A percentile compares a stretch with the other conserved stretches of the same genome.
phyloP scores from a whole-genome alignment of 2,797 vertebrate species.

The Dipus sagitta region DNA sequence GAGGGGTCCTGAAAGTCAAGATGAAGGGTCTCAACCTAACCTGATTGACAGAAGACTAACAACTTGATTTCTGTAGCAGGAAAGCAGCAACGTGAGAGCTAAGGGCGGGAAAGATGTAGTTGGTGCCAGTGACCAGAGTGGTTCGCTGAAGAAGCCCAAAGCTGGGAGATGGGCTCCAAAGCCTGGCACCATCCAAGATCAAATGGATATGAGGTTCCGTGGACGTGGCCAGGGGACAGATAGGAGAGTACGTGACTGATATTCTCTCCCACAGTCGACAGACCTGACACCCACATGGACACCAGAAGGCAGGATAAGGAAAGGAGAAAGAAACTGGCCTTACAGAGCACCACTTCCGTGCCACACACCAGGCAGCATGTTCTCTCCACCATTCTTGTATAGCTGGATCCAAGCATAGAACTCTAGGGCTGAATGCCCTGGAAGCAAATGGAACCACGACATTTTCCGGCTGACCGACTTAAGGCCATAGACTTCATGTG shows the following conservation, averaged over 20 bases:
- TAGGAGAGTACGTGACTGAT: no score
- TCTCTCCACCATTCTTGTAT: neutral
- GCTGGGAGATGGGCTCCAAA: neutral
- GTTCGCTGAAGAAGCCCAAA: fast-evolving
- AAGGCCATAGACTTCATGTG: neutral
- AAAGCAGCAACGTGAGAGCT: neutral
- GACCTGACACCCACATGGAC: neutral
- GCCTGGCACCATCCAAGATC: neutral
- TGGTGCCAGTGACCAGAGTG: neutral
- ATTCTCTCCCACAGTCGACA: neutral
- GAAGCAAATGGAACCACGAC: neutral
- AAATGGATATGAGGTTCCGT: neutral
- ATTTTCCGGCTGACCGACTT: neutral
- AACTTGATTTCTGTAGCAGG: neutral
- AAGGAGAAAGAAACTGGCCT: neutral
- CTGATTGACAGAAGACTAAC: neutral
- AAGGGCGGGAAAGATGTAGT: neutral
- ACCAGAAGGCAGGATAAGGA: neutral
- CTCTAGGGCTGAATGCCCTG: neutral
- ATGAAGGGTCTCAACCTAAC: neutral
- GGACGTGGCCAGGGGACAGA: neutral
- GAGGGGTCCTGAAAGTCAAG: neutral
- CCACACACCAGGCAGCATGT: neutral
- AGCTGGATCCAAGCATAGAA: neutral
- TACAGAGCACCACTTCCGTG: neutral